Base-by-base conservation (phyloP, 23 tunicate genomes). In the Corella eumyota region DNA sequence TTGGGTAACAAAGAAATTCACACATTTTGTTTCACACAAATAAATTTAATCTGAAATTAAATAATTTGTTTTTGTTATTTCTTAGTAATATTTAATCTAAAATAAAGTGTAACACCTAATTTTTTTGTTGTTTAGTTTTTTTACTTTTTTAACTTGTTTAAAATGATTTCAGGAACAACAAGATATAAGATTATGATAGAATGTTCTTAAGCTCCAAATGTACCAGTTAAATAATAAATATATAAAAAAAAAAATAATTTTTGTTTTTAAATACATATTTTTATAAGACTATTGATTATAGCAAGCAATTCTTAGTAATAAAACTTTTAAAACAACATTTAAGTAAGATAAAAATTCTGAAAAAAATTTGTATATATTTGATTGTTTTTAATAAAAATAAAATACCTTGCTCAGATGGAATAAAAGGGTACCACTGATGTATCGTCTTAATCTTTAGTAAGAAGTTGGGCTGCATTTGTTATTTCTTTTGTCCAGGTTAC, bases 401-500 rank as follows among this genome's bases (percentile, higher is more conserved):
- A n/a, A n/a, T 15, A 67, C 73, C 73, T 86, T 86, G 65, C 95
- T 86, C 26, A 86, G 62, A 57, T 86, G 6, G 95, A 86, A 66
- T 86, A 86, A 56, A 86, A 54, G 25, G 77, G 85, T 29, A 86
- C 95, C 17, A 86, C 60, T 25, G 90, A 80, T 17, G 77, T 86
- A 54, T 69, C 78, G 60, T 86, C 95, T 34, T 77, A 64, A 61
- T 86, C 95, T 77, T 86, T 85, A 50, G 95, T 86, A 22, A 86
- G 60, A 1, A 86, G 80, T 56, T 86, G 95, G 66, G 77, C 95
- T 9, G 95, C 82, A 66, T 86, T 86, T 0, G 95, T 66, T 34
- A 86, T 86, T n/a, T 26, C 95, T 62, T 50, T 77, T 86, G 65
- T 86, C 95, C 38, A 86, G 75, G 49, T 86, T 86, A 48, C 95